These are phyloP conservation scores for Eretmocerus hayati DNA, from an alignment of 2,888 invertebrate genomes.

Conservation along the genomic window DNA sequence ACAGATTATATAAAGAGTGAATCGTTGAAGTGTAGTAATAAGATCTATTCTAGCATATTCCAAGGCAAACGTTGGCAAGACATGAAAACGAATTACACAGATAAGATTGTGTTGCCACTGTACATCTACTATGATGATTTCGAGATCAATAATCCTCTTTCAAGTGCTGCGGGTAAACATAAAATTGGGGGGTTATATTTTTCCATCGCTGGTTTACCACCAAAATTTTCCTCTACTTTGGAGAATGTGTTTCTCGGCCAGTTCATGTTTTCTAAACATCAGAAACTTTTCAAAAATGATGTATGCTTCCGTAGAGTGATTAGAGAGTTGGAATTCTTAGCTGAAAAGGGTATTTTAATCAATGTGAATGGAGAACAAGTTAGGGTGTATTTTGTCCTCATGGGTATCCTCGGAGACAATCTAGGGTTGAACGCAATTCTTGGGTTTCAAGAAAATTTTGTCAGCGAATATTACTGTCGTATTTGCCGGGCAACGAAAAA, in stretches of 20 bases:
- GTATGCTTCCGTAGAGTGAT: not conserved
- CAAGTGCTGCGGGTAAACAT: constrained; percentile 6
- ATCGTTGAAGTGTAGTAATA: not conserved
- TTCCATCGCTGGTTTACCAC: constrained; percentile 10
- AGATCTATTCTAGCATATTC: constrained; percentile 12
- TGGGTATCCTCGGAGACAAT: not conserved
- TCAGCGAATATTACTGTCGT: not conserved
- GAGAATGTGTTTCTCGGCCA: constrained; percentile 13
- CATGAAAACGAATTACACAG: constrained; percentile 1
- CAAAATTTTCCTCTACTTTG: constrained; percentile 10
- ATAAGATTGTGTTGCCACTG: constrained; percentile 15
- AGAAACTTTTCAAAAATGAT: not conserved
- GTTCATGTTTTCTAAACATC: constrained; percentile 1
- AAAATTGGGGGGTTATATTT: constrained; percentile 19
- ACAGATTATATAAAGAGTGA: not conserved
- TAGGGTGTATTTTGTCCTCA: not conserved
- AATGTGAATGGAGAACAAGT: not conserved
- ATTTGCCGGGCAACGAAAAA: not conserved
- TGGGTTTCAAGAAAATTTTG: not conserved
- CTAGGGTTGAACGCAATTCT: not conserved
- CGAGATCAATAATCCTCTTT: constrained; percentile 12
- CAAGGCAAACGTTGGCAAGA: constrained; percentile 9
- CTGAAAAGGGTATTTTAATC: not conserved
- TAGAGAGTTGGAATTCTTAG: not conserved
- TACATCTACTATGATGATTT: constrained; percentile 15